phyloP scores from a whole-genome alignment of 2,888 invertebrate species.

The Tiphia femorata region DNA sequence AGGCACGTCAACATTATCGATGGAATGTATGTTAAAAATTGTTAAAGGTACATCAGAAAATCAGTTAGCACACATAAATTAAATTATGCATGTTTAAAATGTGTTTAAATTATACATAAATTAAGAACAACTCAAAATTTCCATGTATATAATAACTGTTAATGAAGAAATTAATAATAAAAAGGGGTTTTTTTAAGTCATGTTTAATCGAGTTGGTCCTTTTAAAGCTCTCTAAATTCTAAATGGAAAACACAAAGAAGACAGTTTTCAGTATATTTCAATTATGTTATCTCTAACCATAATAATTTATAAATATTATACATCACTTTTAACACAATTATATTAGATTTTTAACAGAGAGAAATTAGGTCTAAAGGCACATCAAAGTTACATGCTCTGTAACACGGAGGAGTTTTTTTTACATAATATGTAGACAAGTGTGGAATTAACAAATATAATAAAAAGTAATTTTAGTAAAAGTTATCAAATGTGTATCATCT shows the following conservation, averaged over 20 bases:
- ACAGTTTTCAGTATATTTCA: no score
- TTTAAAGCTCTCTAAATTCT: background rate
- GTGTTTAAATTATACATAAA: no score
- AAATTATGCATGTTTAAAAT: no score
- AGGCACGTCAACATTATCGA: no score
- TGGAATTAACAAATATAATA: conserved; percentile 41
- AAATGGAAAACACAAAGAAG: background rate
- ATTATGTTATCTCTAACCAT: conserved; percentile 40
- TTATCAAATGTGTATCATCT: conserved; percentile 33
- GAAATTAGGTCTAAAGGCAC: conserved; percentile 48
- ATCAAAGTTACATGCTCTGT: conserved; percentile 45
- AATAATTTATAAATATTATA: conserved; percentile 44
- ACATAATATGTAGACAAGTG: conserved; percentile 31
- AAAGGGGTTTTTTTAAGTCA: no score
- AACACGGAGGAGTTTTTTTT: conserved; percentile 40
- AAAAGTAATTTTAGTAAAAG: conserved; percentile 38
- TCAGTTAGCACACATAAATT: no score
- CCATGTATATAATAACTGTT: no score
- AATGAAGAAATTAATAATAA: background rate
- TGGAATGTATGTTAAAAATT: no score
- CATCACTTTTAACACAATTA: conserved; percentile 46
- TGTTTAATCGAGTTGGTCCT: no score
- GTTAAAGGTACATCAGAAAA: no score
- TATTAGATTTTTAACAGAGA: conserved; percentile 47
- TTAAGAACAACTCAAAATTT: no score